Base-by-base conservation (phyloP, 37 sponge, comb jelly and placozoan species). In the Agelas oroides region DNA sequence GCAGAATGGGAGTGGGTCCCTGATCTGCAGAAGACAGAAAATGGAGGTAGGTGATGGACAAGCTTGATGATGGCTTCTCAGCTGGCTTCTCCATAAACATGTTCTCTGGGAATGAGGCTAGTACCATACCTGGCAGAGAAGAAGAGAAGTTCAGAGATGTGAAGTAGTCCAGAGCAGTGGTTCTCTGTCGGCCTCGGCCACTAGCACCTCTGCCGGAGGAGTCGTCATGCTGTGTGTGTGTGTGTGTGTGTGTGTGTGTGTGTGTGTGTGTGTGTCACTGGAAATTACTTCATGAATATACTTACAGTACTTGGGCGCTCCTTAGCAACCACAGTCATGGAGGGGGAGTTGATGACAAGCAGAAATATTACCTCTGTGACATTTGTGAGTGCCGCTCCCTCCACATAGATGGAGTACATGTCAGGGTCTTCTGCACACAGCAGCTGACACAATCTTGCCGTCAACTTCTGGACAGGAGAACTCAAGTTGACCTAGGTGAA, bases 381-480 rank as follows among this genome's bases (percentile, higher is more conserved):
- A 40, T 80, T 55, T 1, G 94, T 86, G 18, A 93, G 73, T 23
- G 76, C 70, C 8, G 94, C 73, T 21, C 94, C 94, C 56, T 89
- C 90, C 60, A 89, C 75, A 36, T 63, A 77, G 23, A 93, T 73
- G n/a, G 58, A 57, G 75, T 81, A 93, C 23, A 65, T 23, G 21
- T 89, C 84, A 8, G 58, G 54, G 53, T 89, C 32, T 11, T 86
- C 94, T 92, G 64, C 16, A 20, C 23, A 53, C 39, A 79, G 56
- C 70, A 85, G 40, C 18, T 59, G 59, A 76, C 85, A 85, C 23
- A 85, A 60, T 17, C 85, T 39, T 19, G 69, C 39, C 23, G 76
- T 85, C 34, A 85, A 32, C 70, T 85, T 85, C 36, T 52, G 33
- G 30, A 85, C 59, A 18, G 36, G 41, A 53, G 72, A 54, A 46